phyloP scores from a whole-genome alignment of 2,113 vertebrate genomes.

The Amblyopsis rosae region DNA sequence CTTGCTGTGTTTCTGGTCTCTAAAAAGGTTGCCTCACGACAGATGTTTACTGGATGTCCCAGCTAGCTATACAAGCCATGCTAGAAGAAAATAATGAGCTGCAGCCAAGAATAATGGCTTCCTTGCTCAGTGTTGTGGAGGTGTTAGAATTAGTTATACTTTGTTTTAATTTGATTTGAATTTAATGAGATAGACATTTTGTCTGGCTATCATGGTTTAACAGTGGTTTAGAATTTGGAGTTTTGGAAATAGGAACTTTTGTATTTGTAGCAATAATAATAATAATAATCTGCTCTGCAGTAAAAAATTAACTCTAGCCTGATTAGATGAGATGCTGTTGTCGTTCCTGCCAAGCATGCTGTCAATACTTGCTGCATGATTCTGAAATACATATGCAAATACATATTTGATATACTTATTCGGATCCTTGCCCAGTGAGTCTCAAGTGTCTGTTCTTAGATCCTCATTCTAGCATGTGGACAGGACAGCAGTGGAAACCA shows the following conservation, averaged over 20 bases:
- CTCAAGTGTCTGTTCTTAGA: slow-evolving; percentile 16
- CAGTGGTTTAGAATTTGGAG: slow-evolving; percentile 12
- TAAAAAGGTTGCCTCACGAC: slow-evolving; percentile 58
- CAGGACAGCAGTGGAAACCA: slow-evolving; percentile 61
- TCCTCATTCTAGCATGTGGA: slow-evolving; percentile 38
- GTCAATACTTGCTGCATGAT: slow-evolving; percentile 5
- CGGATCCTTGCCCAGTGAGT: neutral
- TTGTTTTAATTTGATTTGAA: slow-evolving; percentile 55
- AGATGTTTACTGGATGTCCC: slow-evolving; percentile 70
- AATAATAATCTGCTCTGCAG: slow-evolving; percentile 20
- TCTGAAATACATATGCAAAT: neutral
- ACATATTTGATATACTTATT: neutral
- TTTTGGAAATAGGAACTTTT: slow-evolving; percentile 31
- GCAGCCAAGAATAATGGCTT: slow-evolving; percentile 48
- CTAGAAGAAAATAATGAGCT: slow-evolving; percentile 60
- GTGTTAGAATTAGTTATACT: slow-evolving; percentile 49
- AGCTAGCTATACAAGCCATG: slow-evolving; percentile 47
- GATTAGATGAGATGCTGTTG: slow-evolving; percentile 10
- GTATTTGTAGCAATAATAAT: slow-evolving; percentile 31
- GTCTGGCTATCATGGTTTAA: slow-evolving; percentile 21
- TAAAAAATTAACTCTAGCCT: slow-evolving; percentile 25
- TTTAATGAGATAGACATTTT: slow-evolving; percentile 38
- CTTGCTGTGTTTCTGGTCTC: slow-evolving; percentile 49
- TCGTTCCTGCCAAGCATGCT: slow-evolving; percentile 4
- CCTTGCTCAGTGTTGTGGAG: slow-evolving; percentile 37